Evolutionary conservation across 35 echinoderm and acorn worm species (phyloP), one percentile per base, ranked within the genome.

Genomic region (Ptychodera flava): DNA sequence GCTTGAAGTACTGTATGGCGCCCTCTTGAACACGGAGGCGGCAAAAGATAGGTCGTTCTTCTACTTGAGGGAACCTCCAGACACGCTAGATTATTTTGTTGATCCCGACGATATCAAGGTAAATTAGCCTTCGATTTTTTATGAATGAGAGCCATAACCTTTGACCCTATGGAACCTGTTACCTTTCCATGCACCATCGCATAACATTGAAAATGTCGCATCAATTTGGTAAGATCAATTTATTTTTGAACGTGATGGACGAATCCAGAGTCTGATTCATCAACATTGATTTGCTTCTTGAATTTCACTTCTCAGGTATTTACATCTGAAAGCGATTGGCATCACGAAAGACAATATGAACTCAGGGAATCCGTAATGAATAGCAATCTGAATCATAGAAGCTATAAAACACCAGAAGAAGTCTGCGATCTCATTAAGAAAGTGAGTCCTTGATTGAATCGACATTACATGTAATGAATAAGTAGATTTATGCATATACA

Each of bases 1-100:
- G 94, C 85, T 97, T 1, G 94, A 97, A 83, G 82, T 90, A 30
- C 31, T 97, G 32, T 86, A 97, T 90, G 94, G 88, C 35, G 94
- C 94, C 28, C 35, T 97, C 14, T 81, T 85, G 45, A 38, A 86
- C 1, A 31, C 80, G 29, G 91, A 88, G 31, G 31, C 33, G 2
- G 33, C 33, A 0, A 81, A 79, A 0, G 78, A 88, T 77, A 84
- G 91, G 1, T 81, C 75, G 12, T 93, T 92, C 79, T 93, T 97
- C 35, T 97, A 97, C 34, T 31, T 93, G 14, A 76, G 94, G 29
- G 85, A 92, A 76, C 53, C 85, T 0, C 85, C 82, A 30, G 81
- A 93, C 29, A 88, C 82, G 1, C 84, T 88, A 37, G 94, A 97
- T 0, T 64, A 64, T 64, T 64, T 64, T 12, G 45, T 64, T 22